These are phyloP conservation scores for Anthophora plumipes DNA, from an alignment of 2,888 invertebrate species.

Conservation along the genomic window DNA sequence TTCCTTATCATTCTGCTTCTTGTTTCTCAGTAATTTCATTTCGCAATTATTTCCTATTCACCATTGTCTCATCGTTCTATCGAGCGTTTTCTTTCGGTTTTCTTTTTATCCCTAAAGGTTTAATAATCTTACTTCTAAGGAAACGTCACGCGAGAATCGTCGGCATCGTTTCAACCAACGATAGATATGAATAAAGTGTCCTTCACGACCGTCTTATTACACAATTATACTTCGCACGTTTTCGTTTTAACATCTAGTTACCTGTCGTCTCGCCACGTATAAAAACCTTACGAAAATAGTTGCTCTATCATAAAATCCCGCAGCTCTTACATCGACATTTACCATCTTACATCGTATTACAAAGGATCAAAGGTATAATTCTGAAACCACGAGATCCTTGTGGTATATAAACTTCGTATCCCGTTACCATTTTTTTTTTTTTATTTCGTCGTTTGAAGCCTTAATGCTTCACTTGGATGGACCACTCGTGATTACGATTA, in stretches of 20 bases:
- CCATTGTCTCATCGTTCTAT: background rate
- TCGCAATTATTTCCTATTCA: constrained; percentile 7
- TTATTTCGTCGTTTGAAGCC: too few relatives aligned
- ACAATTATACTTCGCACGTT: constrained; percentile 43
- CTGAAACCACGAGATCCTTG: too few relatives aligned
- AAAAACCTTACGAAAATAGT: constrained; percentile 82
- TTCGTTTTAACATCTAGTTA: constrained; percentile 63
- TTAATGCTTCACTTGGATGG: constrained; percentile 3
- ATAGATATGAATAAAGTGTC: constrained; percentile 67
- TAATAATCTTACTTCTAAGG: constrained; percentile 9
- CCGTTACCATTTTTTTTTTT: background rate
- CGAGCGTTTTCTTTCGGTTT: background rate
- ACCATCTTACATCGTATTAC: constrained; percentile 39
- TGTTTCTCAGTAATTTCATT: background rate
- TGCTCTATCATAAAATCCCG: constrained; percentile 77
- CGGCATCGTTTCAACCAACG: constrained; percentile 47
- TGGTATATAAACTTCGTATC: too few relatives aligned
- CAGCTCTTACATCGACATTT: constrained; percentile 45
- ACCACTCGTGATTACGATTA: background rate
- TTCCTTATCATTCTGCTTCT: too few relatives aligned
- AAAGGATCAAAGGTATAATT: constrained; percentile 32
- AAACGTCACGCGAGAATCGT: constrained; percentile 13
- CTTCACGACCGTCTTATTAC: constrained; percentile 50
- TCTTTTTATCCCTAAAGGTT: background rate
- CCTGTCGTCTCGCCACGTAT: constrained; percentile 69